A percentile compares a stretch with the other conserved stretches of the same genome.
phyloP scores from a whole-genome alignment of 2,113 vertebrate species.

The Emberiza fucata region DNA sequence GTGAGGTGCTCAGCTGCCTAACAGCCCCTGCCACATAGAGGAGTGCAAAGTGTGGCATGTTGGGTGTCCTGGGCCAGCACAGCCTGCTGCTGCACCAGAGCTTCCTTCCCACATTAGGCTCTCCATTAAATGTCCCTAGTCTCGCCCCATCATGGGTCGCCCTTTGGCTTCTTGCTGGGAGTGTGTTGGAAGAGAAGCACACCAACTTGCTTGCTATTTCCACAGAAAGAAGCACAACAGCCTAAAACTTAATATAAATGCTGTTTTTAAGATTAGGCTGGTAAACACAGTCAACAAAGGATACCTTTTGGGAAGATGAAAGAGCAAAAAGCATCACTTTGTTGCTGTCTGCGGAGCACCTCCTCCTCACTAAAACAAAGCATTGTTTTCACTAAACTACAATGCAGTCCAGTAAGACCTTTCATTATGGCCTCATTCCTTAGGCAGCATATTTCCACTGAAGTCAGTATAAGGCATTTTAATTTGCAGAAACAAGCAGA shows the following conservation, averaged over 20 bases:
- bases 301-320: neutral
- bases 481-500: neutral
- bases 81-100: neutral
- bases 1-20: neutral
- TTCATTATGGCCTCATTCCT: neutral
- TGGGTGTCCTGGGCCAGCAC: neutral
- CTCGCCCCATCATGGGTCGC: accelerated
- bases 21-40: accelerated
- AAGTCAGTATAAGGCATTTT: neutral
- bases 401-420: neutral
- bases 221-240: neutral
- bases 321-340: neutral
- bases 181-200: neutral
- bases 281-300: neutral
- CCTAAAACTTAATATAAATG: neutral
- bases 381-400: neutral
- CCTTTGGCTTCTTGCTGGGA: neutral
- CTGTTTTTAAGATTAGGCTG: neutral
- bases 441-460: neutral
- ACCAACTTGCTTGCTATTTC: neutral
- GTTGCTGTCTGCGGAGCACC: neutral
- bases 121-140: neutral
- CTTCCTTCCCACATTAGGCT: too few relatives aligned
- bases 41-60: accelerated
- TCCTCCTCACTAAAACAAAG: neutral